Evolutionary conservation across 1,140 invertebrate genomes (phyloP), one percentile per base, ranked within the genome.

Genomic region (Drosophila ironensis): DNA sequence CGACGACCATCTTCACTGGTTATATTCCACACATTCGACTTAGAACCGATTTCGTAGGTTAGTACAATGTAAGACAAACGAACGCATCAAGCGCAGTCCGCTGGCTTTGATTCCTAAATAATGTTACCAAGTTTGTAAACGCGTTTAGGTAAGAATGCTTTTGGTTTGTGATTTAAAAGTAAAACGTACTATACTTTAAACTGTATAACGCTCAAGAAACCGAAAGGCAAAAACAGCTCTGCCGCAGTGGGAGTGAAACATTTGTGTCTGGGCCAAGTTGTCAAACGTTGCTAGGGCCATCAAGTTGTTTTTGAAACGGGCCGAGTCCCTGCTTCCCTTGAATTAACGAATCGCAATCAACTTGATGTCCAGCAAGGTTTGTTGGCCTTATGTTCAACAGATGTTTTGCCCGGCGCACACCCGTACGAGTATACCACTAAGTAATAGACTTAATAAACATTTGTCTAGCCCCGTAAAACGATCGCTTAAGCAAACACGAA

Each of bases 401-500:
- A 69, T 69, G 42, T 69, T 25, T 44, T 27, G 11, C 19, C 51
- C 45, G 33, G 44, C 27, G 14, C 41, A 11, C 52, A 57, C 45
- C 42, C 52, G 37, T 48, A 57, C 45, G 42, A 42, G 37, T 48
- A 35, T 17, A 28, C 24, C 37, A 57, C 37, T 69, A 69, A 69
- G 66, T 69, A 69, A 69, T 69, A 69, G 64, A 33, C 64, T 69
- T 69, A 72, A 59, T 47, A 80, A 41, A 63, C 70, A 80, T 77
- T 77, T 80, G 70, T 70, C 66, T 80, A 78, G 70, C 75, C 75
- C 80, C 73, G 77, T 81, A 82, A 64, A 72, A 61, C 53, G 67
- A 82, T 72, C 77, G 53, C 72, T 78, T 78, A 78, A 80, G 75
- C 48, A 72, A 73, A 69, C 66, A 69, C 67, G 53, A 70, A 70